Conservation (phyloP, 2,113 vertebrate species). For the Solea solea region DNA sequence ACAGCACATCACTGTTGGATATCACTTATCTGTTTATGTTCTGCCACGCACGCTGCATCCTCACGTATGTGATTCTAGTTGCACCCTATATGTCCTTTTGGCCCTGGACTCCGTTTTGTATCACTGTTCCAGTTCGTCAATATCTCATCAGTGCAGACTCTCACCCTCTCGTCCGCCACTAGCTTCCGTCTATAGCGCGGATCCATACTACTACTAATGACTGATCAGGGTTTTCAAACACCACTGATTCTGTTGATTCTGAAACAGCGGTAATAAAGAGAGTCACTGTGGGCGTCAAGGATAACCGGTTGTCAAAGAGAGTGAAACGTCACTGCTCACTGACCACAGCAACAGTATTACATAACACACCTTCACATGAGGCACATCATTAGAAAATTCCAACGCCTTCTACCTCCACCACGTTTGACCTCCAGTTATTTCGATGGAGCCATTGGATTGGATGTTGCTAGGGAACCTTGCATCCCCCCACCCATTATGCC, state of each 20-base stretch:
- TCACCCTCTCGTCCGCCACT: background rate
- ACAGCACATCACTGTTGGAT: background rate
- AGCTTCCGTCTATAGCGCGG: conserved; percentile 41
- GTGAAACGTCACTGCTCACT: background rate
- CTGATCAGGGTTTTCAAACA: conserved; percentile 26
- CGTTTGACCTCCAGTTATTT: conserved; percentile 20
- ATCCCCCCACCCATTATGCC: conserved; percentile 19
- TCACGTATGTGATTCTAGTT: background rate
- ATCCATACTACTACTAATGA: conserved; percentile 32
- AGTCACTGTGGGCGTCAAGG: conserved; percentile 5
- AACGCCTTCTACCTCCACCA: background rate
- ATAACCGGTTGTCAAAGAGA: background rate
- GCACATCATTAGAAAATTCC: conserved; percentile 7
- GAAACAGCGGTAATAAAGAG: background rate
- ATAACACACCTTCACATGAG: conserved; percentile 29
- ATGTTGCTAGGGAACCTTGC: conserved; percentile 54
- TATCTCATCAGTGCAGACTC: conserved; percentile 30
- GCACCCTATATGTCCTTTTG: background rate
- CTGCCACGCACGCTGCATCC: too few relatives aligned
- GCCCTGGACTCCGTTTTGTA: conserved; percentile 15
- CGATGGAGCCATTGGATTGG: conserved; percentile 32
- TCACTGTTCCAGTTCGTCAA: conserved; percentile 43
- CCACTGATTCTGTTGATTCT: background rate
- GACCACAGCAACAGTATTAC: background rate
- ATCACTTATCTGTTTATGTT: background rate